Conservation (phyloP, 2,113 vertebrate genomes). For the Fulmarus glacialis region DNA sequence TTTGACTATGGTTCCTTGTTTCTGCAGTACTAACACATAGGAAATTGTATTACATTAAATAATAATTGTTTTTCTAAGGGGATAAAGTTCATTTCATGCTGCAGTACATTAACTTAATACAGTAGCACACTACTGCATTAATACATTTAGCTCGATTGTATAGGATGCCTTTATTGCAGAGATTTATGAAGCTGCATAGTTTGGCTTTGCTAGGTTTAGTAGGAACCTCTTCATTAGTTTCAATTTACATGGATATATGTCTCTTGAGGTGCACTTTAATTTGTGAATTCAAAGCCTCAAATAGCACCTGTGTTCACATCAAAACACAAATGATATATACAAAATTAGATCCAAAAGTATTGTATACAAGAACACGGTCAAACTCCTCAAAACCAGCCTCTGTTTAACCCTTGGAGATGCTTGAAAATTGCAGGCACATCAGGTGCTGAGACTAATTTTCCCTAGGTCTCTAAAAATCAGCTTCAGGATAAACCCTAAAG, state of each 20-base stretch:
- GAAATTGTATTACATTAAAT: slow-evolving; percentile 32
- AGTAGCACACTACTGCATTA: neutral
- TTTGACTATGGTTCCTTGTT: neutral
- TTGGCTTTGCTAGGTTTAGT: neutral
- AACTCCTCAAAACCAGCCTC: neutral
- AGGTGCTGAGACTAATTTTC: neutral
- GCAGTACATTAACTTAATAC: neutral
- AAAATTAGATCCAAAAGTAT: neutral
- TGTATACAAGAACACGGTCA: neutral
- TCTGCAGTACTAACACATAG: neutral
- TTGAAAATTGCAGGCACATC: neutral
- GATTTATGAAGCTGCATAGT: neutral
- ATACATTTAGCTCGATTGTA: slow-evolving; percentile 21
- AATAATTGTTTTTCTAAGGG: slow-evolving; percentile 29
- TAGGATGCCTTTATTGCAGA: neutral
- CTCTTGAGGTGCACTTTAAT: neutral
- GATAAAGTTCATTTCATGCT: slow-evolving; percentile 4
- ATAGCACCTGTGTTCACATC: neutral
- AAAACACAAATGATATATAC: neutral
- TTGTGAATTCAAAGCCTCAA: neutral
- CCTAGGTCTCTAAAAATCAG: neutral
- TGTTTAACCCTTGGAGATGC: neutral
- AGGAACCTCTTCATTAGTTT: slow-evolving; percentile 26
- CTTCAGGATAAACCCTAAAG: neutral
- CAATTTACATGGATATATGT: neutral